Percentiles rank a stretch among this genome's conserved stretches.
These are phyloP conservation scores for Palythoa grandiflora DNA, from an alignment of 92 coral and sea anemone species.

Conservation along the genomic window DNA sequence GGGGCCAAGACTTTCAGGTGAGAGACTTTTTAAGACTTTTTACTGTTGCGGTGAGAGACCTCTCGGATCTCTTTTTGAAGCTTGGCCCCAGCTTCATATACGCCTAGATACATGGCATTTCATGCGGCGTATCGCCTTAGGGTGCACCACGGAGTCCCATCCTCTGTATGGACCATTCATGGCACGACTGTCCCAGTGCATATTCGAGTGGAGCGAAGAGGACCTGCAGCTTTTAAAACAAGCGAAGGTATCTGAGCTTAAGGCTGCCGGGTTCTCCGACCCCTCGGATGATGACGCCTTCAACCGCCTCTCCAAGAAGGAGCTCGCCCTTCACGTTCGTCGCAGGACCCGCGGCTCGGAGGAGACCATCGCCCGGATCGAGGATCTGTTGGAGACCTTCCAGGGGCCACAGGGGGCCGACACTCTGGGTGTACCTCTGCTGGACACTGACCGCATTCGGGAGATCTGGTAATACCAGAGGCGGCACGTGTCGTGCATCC, in stretches of 20 bases:
- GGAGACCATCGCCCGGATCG: background rate
- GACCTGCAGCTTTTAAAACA: background rate
- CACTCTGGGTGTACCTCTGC: slow-evolving; percentile 43
- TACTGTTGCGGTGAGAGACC: background rate
- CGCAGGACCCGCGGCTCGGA: background rate
- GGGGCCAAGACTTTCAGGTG: no score
- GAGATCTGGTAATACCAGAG: slow-evolving; percentile 30
- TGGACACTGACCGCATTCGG: background rate
- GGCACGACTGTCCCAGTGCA: slow-evolving; percentile 5
- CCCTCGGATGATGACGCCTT: background rate
- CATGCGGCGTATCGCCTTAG: slow-evolving; percentile 36
- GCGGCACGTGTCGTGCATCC: slow-evolving; percentile 41
- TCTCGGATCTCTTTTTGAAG: background rate
- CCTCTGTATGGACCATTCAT: slow-evolving; percentile 18
- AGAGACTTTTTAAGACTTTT: no score
- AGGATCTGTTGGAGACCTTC: background rate
- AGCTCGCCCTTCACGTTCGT: slow-evolving; percentile 32
- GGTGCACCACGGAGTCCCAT: slow-evolving; percentile 31
- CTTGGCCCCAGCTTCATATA: background rate
- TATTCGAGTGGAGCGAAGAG: background rate
- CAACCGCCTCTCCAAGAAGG: slow-evolving; percentile 15
- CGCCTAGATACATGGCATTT: slow-evolving; percentile 31
- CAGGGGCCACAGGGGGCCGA: slow-evolving; percentile 43
- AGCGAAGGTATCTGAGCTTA: slow-evolving; percentile 38
- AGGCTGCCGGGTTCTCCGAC: background rate